Evolutionary conservation across 2,888 invertebrate species (phyloP), one percentile per base, ranked within the genome.

Genomic region (Nowickia ferox): DNA sequence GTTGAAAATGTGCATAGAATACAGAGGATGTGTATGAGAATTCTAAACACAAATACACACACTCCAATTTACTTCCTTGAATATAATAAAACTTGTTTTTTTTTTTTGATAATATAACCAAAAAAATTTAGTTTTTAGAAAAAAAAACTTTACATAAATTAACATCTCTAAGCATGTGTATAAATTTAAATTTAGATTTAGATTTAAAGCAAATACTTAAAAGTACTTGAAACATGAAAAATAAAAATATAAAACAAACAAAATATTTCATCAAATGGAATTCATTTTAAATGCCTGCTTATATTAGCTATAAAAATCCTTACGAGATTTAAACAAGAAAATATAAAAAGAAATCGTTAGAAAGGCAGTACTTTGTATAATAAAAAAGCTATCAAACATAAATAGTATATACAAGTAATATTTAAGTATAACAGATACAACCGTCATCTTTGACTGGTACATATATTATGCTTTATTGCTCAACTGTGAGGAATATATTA

Each of bases 1-100:
- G 42, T 61, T 69, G 77, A 59, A 77, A 68, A 77, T 77, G 77
- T 78, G 77, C 15, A 22, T 42, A 22, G 74, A 61, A 74, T 74
- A 63, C 38, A 48, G 22, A 63, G 51, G 51, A 74, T 51, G 63
- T 51, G 51, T 9, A 15, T 53, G 19, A 17, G 48, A 40, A 69
- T 40, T 5, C n/a, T 13, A 53, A 51, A 51, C n/a, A 55, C 53
- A 69, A 17, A 40, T 13, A 5, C n/a, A 42, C 42, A 44, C 17
- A 15, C n/a, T 30, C 5, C 30, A 30, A 55, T 9, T n/a, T 65
- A 65, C 44, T 22, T 46, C 15, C 22, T 30, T 13, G 44, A 22
- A 30, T 9, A 65, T 30, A 22, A 30, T 30, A 19, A 63, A 38
- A 9, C 13, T 17, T n/a, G 40, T 40, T 40, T 59, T 40, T 17